These are phyloP conservation scores for Engystomops pustulosus DNA, from an alignment of 2,113 vertebrate genomes.

Conservation along the genomic window DNA sequence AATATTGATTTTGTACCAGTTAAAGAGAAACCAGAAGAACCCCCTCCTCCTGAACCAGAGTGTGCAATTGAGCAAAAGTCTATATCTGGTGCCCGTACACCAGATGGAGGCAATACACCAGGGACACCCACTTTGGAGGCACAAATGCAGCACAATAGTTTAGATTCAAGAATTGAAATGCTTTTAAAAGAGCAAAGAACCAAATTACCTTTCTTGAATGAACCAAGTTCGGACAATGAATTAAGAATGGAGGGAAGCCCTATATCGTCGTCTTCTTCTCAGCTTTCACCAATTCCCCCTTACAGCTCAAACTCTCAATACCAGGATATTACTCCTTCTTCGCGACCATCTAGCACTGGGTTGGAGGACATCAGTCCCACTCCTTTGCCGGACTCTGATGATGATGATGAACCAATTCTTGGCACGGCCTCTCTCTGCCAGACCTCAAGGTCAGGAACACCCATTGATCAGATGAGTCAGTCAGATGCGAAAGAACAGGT, in stretches of 20 bases:
- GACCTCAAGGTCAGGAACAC: slow-evolving; percentile 67
- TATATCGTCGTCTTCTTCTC: slow-evolving; percentile 95
- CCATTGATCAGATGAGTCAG: slow-evolving; percentile 65
- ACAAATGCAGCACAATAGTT: slow-evolving; percentile 88
- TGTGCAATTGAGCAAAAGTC: slow-evolving; percentile 74
- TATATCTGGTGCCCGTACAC: slow-evolving; percentile 81
- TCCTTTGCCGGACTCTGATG: slow-evolving; percentile 92
- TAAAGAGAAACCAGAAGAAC: slow-evolving; percentile 83
- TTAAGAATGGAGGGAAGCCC: slow-evolving; percentile 95
- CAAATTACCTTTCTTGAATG: slow-evolving; percentile 90
- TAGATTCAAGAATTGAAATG: slow-evolving; percentile 98
- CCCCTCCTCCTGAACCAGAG: slow-evolving; percentile 84
- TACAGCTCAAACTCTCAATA: slow-evolving; percentile 77
- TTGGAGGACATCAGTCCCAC: slow-evolving; percentile 97
- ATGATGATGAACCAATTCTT: slow-evolving; percentile 81
- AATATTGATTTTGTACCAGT: slow-evolving; percentile 74
- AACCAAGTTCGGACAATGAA: slow-evolving; percentile 89
- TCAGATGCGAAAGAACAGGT: slow-evolving; percentile 78
- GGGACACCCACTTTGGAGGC: slow-evolving; percentile 85
- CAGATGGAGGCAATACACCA: slow-evolving; percentile 85
- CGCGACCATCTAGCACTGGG: slow-evolving; percentile 87
- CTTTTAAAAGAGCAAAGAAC: slow-evolving; percentile 95
- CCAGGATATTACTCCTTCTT: slow-evolving; percentile 75
- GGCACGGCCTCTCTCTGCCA: slow-evolving; percentile 74
- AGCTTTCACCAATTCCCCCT: slow-evolving; percentile 88